Conservation (phyloP, 2,888 invertebrate species). For the Drosophila histrio region DNA sequence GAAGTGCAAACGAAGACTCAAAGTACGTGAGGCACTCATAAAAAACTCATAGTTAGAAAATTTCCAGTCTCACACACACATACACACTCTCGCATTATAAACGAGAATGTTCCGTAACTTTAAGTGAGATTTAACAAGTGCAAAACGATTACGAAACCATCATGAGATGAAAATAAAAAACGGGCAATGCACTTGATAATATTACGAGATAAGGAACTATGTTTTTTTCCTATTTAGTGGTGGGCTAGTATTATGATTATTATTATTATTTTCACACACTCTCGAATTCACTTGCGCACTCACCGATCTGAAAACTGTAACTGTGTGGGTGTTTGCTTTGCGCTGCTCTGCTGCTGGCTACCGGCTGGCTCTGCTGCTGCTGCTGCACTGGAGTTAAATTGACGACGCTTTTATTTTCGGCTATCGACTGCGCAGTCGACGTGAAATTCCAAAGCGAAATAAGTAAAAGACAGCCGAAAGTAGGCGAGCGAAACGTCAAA, state of each 20-base stretch:
- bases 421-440: constrained; percentile 50
- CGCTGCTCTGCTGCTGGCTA: constrained; percentile 57
- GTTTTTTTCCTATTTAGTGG: not conserved
- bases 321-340: constrained; percentile 51
- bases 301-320: constrained; percentile 66
- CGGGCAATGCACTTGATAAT: constrained; percentile 37
- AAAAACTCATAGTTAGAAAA: constrained; percentile 16
- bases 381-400: constrained; percentile 82
- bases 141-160: constrained; percentile 57
- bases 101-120: constrained; percentile 32
- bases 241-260: constrained; percentile 10
- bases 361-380: constrained; percentile 80
- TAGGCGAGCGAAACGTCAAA: constrained; percentile 79
- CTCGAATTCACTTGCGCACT: constrained; percentile 58
- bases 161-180: constrained; percentile 11
- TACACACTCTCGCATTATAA: not conserved
- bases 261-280: constrained; percentile 23
- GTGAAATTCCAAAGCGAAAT: constrained; percentile 74
- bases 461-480: constrained; percentile 53
- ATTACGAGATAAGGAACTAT: constrained; percentile 36
- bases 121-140: constrained; percentile 11
- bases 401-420: constrained; percentile 77
- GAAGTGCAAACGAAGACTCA: constrained; percentile 1
- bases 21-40: constrained; percentile 36
- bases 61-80: constrained; percentile 28